Evolutionary conservation across 1,140 invertebrate species (phyloP).

Genomic region (Apis cerana): DNA sequence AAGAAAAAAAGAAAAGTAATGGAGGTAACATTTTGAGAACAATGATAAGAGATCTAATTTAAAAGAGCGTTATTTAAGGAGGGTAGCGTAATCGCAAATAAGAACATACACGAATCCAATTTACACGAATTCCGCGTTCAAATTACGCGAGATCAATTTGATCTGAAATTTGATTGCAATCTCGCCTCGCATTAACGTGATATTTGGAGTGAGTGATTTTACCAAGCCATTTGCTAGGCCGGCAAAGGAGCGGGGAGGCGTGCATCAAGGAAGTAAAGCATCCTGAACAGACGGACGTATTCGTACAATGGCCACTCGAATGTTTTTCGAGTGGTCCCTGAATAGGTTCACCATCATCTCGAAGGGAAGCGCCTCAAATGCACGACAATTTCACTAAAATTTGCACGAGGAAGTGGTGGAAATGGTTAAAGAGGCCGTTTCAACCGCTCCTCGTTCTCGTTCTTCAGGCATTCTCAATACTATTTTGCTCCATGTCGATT

Average conservation of each 20-base stretch:
- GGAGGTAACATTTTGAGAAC: too few species aligned
- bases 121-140: too few species aligned
- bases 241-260: not conserved
- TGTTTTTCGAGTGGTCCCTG: slow-evolving; percentile 32
- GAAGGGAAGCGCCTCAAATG: slow-evolving; percentile 38
- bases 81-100: too few species aligned
- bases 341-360: slow-evolving; percentile 41
- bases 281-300: slow-evolving; percentile 38
- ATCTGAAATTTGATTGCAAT: slow-evolving; percentile 2
- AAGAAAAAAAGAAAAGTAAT: too few species aligned
- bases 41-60: too few species aligned
- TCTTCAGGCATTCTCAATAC: not conserved
- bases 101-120: too few species aligned
- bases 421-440: slow-evolving; percentile 34
- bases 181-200: slow-evolving; percentile 12
- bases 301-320: slow-evolving; percentile 39
- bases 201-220: not conserved
- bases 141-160: not conserved
- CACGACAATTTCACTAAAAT: slow-evolving; percentile 51
- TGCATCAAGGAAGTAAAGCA: slow-evolving; percentile 28
- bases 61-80: too few species aligned
- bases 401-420: slow-evolving; percentile 40
- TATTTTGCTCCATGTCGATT: slow-evolving; percentile 12
- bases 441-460: not conserved
- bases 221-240: not conserved